Conservation (phyloP, 2,113 vertebrate species). For the Nothobranchius kuhntae region DNA sequence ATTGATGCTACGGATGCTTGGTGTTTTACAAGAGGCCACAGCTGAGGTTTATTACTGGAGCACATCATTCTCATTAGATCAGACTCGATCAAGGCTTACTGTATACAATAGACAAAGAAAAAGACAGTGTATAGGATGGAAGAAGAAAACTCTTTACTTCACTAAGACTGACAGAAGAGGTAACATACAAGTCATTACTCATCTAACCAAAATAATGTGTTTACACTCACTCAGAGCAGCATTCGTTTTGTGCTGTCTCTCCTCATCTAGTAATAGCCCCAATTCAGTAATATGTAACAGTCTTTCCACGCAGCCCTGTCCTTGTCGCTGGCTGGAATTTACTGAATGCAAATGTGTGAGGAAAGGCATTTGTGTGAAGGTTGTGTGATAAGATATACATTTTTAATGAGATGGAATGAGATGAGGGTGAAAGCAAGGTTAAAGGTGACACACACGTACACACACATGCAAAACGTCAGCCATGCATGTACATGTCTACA, state of each 20-base stretch:
- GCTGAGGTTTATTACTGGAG: conserved; percentile 62
- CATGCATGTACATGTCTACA: conserved; percentile 3
- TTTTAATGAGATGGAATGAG: conserved; percentile 99
- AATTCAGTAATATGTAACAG: conserved; percentile 12
- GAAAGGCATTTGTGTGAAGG: conserved; percentile 52
- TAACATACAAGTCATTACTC: neutral
- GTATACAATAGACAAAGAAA: conserved; percentile 28
- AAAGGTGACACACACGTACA: conserved; percentile 58
- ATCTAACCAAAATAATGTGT: neutral
- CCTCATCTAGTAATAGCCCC: neutral
- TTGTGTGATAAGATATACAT: conserved; percentile 99
- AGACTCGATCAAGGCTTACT: conserved; percentile 52
- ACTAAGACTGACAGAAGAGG: too few relatives aligned
- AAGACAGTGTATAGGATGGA: conserved; percentile 10
- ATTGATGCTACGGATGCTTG: conserved; percentile 64
- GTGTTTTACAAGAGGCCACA: conserved; percentile 70
- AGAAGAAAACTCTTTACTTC: neutral
- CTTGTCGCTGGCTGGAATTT: conserved; percentile 88
- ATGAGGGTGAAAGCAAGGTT: conserved; percentile 78
- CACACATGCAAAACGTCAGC: conserved; percentile 31
- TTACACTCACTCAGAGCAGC: neutral
- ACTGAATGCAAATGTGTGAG: conserved; percentile 86
- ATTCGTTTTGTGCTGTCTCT: conserved; percentile 1
- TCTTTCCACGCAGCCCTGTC: conserved; percentile 70
- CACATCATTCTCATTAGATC: conserved; percentile 69